Evolutionary conservation across 2,113 vertebrate genomes (phyloP), one percentile per base, ranked within the genome.

Genomic region (Balaeniceps rex): DNA sequence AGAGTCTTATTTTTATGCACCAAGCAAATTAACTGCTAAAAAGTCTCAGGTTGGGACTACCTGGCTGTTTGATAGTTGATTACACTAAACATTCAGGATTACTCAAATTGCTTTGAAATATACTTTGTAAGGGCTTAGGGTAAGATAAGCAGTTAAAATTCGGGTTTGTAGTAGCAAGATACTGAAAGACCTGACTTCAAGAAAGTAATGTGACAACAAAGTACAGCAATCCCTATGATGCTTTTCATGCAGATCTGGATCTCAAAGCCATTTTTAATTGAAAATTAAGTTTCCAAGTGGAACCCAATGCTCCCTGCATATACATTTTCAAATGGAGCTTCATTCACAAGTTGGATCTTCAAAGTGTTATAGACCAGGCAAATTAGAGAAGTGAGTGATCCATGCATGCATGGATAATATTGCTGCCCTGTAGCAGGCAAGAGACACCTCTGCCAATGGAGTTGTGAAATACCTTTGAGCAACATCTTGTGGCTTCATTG

Each of bases 391-490:
- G 19, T 4, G 29, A 76, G 44, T 11, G 44, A 76, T 38, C 26
- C 44, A 3, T 55, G 18, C 55, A 25, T 36, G 15, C 0, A 0
- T 63, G 38, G 60, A 25, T 42, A 42, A 38, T 38, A 13, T 0
- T 44, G 22, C 61, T 82, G 66, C 52, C 40, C 65, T 55, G 28
- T 34, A 76, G 31, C 55, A 63, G 55, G 23, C 42, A 54, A 58
- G 77, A 81, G 47, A 24, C 38, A 25, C 38, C 12, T 75, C 69
- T 89, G 57, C 42, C n/a, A 19, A 2, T 6, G 16, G 29, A 91
- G 33, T 5, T 71, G 18, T 36, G 47, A 15, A 87, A 55, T 42
- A 52, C 38, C 36, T 83, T 70, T 2, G 1, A 60, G 31, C 71
- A 72, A 54, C 51, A 70, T 29, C 60, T 60, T 46, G 19, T 49